Evolutionary conservation across 2,888 invertebrate genomes (phyloP).

Genomic region (Drosophila basisetae): DNA sequence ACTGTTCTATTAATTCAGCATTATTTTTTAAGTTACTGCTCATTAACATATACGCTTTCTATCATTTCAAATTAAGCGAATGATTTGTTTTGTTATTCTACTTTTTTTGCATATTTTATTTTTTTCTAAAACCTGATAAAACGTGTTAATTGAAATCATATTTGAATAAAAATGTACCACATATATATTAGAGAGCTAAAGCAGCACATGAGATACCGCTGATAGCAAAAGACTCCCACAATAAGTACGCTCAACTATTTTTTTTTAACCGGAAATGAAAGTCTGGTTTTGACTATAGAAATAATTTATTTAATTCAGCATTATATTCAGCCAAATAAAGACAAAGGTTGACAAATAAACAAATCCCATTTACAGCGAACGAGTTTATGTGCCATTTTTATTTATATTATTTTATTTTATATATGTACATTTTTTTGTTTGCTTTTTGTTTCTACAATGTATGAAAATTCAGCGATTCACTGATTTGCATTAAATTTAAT

Average conservation of each 20-base stretch:
- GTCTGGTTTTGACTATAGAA: slow-evolving; percentile 54
- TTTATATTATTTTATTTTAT: slow-evolving; percentile 7
- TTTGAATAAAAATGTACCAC: not conserved
- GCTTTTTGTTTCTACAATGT: slow-evolving; percentile 1
- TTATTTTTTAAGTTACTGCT: not conserved
- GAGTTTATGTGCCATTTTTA: slow-evolving; percentile 44
- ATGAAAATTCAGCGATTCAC: slow-evolving; percentile 36
- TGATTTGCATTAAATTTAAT: slow-evolving; percentile 39
- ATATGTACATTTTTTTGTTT: not conserved
- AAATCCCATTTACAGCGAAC: slow-evolving; percentile 65
- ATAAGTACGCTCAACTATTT: slow-evolving; percentile 20
- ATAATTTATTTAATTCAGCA: slow-evolving; percentile 74
- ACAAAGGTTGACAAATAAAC: slow-evolving; percentile 66
- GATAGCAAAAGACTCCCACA: slow-evolving; percentile 56
- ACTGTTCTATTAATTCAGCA: not conserved
- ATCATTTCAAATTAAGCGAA: not conserved
- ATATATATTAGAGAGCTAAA: slow-evolving; percentile 4
- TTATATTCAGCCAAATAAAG: slow-evolving; percentile 72
- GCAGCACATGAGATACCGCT: slow-evolving; percentile 11
- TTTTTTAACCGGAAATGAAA: slow-evolving; percentile 68
- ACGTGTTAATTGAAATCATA: not conserved
- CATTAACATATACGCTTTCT: not conserved
- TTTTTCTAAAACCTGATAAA: not conserved
- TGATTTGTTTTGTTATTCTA: not conserved
- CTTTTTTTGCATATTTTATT: not conserved